Conservation (phyloP, 2,888 invertebrate species). For the Oscheius sp. region DNA sequence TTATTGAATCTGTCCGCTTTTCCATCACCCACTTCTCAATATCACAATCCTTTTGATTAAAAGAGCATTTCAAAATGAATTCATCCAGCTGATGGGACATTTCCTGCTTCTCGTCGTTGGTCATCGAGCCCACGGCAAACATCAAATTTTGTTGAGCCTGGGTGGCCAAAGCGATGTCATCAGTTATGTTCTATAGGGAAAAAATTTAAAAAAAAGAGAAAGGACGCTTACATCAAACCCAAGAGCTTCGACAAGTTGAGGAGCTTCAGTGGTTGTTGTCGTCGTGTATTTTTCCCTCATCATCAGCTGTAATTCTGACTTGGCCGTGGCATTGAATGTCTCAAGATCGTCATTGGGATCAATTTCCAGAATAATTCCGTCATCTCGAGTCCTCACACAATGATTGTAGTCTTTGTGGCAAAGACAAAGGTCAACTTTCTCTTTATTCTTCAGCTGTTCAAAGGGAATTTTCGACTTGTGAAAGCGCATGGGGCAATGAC, state of each 20-base stretch:
- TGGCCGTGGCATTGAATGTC: conserved; percentile 49
- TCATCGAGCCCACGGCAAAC: conserved; percentile 71
- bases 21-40: conserved; percentile 60
- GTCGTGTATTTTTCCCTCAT: conserved; percentile 44
- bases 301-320: conserved; percentile 35
- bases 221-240: conserved; percentile 60
- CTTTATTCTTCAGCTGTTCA: conserved; percentile 53
- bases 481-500: conserved; percentile 72
- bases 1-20: no score
- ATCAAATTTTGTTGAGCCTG: conserved; percentile 72
- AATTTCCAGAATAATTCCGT: conserved; percentile 71
- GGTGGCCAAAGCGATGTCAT: conserved; percentile 70
- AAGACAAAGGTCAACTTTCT: conserved; percentile 67
- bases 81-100: conserved; percentile 70
- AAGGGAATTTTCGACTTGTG: conserved; percentile 54
- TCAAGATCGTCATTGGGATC: conserved; percentile 65
- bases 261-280: conserved; percentile 71
- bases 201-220: neutral
- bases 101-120: conserved; percentile 53
- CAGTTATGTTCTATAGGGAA: conserved; percentile 68
- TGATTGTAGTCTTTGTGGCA: conserved; percentile 72
- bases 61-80: conserved; percentile 72
- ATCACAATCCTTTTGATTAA: conserved; percentile 72
- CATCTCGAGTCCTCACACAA: conserved; percentile 67
- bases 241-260: conserved; percentile 64